phyloP scores from a whole-genome alignment of 2,113 vertebrate species.

The Sylvietta virens region DNA sequence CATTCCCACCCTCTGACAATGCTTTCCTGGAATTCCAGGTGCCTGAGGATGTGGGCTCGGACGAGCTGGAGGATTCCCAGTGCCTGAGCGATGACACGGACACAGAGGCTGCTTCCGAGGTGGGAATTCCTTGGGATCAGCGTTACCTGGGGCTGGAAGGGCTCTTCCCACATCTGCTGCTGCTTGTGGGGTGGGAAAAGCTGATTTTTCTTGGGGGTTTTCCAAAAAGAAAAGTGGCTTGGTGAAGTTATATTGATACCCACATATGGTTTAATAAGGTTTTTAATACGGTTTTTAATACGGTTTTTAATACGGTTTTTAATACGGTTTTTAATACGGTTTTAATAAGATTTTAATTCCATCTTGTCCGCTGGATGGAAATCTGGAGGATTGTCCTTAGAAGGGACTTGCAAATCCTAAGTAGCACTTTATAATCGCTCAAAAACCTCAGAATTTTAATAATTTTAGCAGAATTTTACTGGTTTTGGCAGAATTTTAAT shows the following conservation, averaged over 20 bases:
- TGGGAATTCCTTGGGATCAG: slow-evolving; percentile 29
- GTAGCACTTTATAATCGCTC: not conserved
- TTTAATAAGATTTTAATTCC: not conserved
- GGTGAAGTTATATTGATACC: not conserved
- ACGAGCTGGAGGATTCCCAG: slow-evolving; percentile 86
- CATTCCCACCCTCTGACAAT: not conserved
- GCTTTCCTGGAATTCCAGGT: slow-evolving; percentile 66
- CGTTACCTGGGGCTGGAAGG: not conserved
- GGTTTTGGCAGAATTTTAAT: not conserved
- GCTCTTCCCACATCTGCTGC: not conserved
- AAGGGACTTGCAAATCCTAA: not conserved
- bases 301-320: not conserved
- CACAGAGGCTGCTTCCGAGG: slow-evolving; percentile 85
- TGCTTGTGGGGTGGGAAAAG: not conserved
- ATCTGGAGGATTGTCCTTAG: not conserved
- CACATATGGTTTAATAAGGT: not conserved
- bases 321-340: not conserved
- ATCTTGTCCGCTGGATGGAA: not conserved
- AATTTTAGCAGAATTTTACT: not conserved
- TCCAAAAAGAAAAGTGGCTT: not conserved
- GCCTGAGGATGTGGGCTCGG: slow-evolving; percentile 58
- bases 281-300: not conserved
- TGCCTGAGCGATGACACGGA: slow-evolving; percentile 90
- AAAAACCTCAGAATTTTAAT: not conserved
- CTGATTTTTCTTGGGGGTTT: not conserved